phyloP scores from a whole-genome alignment of 2,113 vertebrate genomes.

The Axis porcinus region DNA sequence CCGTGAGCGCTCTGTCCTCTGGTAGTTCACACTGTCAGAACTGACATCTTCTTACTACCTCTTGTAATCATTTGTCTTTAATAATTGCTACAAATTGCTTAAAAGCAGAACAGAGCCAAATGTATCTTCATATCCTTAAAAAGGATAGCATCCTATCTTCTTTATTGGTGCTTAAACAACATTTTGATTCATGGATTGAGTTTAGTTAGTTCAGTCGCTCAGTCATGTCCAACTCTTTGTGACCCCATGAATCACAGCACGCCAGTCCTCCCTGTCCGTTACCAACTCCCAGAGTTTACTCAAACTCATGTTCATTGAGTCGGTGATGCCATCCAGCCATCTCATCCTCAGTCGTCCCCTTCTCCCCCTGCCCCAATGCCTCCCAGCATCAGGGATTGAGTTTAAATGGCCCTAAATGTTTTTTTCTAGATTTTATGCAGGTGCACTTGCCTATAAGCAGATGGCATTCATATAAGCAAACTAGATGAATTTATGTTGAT shows the following conservation, averaged over 20 bases:
- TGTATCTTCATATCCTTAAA: not conserved
- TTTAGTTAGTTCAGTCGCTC: not conserved
- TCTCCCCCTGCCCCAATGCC: too few species aligned
- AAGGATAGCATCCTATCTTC: not conserved
- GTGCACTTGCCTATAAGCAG: conserved; percentile 1
- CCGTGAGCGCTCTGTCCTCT: not conserved
- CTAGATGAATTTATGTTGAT: conserved; percentile 16
- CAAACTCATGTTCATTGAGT: too few species aligned
- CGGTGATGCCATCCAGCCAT: too few species aligned
- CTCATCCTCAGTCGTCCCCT: too few species aligned
- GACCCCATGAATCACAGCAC: too few species aligned
- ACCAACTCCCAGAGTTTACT: too few species aligned
- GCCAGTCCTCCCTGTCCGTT: too few species aligned
- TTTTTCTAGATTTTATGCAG: conserved; percentile 14
- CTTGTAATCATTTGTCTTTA: not conserved
- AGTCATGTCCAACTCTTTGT: too few species aligned
- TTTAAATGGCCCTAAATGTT: conserved; percentile 6
- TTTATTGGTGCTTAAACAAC: conserved; percentile 9
- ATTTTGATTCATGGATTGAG: conserved; percentile 17
- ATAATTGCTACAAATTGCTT: not conserved
- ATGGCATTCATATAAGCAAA: not conserved
- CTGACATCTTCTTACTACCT: not conserved
- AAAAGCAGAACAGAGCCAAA: not conserved
- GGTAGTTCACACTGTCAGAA: not conserved
- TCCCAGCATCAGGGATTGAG: not conserved